Percentiles rank a stretch among this genome's conserved stretches.
Evolutionary conservation across 2,113 vertebrate genomes (phyloP).

Genomic region (Ciconia stormi): DNA sequence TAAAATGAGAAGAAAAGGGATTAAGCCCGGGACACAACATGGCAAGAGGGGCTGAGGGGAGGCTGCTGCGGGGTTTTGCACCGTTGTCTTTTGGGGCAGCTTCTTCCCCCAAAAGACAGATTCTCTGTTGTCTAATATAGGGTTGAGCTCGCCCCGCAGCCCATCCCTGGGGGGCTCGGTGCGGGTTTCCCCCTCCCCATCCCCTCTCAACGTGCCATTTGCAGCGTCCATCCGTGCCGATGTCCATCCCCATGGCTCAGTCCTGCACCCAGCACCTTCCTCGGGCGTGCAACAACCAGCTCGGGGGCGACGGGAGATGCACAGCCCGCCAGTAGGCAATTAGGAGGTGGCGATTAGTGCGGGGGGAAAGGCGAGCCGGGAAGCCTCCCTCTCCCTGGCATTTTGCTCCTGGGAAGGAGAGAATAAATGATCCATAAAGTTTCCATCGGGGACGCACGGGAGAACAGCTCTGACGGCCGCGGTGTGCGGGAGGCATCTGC

Average conservation of each 20-base stretch:
- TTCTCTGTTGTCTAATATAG: background rate
- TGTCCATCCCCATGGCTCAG: fast-evolving
- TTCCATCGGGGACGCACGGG: background rate
- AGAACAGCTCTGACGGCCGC: background rate
- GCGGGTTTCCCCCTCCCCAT: fast-evolving
- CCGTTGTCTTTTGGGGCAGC: background rate
- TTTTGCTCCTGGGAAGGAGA: conserved; percentile 43
- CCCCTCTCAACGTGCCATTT: background rate
- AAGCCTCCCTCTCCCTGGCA: background rate
- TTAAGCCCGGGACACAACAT: fast-evolving
- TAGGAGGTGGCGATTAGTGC: background rate
- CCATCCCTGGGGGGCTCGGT: background rate
- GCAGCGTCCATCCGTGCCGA: fast-evolving
- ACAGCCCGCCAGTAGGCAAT: background rate
- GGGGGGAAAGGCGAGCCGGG: background rate
- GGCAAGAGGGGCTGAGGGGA: background rate
- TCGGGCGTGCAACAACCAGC: fast-evolving
- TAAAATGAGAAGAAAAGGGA: background rate
- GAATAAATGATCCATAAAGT: conserved; percentile 29
- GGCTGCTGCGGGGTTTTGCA: background rate
- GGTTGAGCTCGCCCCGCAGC: background rate
- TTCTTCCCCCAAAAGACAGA: background rate
- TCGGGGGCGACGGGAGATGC: background rate
- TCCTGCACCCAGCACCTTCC: background rate
- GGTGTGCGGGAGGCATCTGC: background rate